phyloP scores from a whole-genome alignment of 2,797 vertebrate species.

The Mus spretus region DNA sequence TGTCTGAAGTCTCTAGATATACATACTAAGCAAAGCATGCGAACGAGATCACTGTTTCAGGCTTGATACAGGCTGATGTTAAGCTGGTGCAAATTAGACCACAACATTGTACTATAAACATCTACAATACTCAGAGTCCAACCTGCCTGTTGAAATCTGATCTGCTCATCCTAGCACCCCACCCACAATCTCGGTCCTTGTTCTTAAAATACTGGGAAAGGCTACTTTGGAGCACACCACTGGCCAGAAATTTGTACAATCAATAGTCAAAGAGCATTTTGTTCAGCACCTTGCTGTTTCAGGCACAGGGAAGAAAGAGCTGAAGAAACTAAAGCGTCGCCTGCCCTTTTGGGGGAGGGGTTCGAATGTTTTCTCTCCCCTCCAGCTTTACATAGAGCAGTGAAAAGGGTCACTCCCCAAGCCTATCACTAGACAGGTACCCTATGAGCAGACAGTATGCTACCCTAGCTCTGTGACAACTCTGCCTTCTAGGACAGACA shows the following conservation, averaged over 20 bases:
- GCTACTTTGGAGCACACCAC: neutral
- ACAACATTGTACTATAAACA: neutral
- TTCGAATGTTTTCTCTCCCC: neutral
- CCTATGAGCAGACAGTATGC: neutral
- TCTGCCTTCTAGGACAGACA: neutral
- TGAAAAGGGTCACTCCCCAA: neutral
- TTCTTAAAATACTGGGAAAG: neutral
- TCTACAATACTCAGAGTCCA: neutral
- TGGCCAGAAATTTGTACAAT: neutral
- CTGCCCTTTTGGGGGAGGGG: neutral
- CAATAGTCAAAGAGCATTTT: neutral
- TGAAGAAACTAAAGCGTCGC: neutral
- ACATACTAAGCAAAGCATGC: neutral
- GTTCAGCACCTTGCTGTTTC: neutral
- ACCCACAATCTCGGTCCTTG: neutral
- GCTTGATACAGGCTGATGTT: neutral
- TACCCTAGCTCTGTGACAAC: neutral
- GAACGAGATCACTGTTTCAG: neutral
- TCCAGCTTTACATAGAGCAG: neutral
- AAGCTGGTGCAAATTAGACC: neutral
- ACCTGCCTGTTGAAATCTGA: neutral
- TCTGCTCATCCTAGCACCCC: neutral
- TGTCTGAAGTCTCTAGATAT: neutral
- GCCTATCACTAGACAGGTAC: neutral
- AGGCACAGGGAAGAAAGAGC: neutral